Evolutionary conservation across 2,888 invertebrate genomes (phyloP), one percentile per base, ranked within the genome.

Genomic region (Linnaemya tessellans): DNA sequence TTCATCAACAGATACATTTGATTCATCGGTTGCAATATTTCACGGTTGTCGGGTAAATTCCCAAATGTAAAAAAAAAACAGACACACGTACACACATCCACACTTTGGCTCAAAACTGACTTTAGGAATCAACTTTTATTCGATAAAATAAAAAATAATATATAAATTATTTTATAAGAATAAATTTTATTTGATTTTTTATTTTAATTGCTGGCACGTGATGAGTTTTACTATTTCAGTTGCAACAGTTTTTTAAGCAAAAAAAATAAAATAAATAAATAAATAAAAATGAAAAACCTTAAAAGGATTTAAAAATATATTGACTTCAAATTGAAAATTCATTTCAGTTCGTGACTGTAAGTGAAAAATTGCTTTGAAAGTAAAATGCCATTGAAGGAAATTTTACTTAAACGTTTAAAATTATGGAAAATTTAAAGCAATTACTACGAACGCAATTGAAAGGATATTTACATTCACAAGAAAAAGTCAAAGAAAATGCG

Each of bases 181-280:
- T 20, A 68, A 81, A 74, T 51, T 60, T 20, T 22, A 70, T 75
- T 70, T 64, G 38, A 2, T 62, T 75, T 81, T 56, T 64, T 58
- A 41, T 65, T 58, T 82, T 77, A 82, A 77, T 82, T 82, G 77
- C 56, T 71, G 64, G 15, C 77, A 77, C 70, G 70, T 71, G 56
- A 58, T 46, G 65, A 64, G 62, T 56, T 41, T 56, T 58, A n/a
- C 22, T 51, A 20, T 80, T 77, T 22, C 8, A 41, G 25, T 43
- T 43, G 4, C n/a, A 46, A 30, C n/a, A 18, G 11, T 30, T 68
- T 54, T 41, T 35, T 9, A 56, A 70, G 35, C 4, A 35, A 18
- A 25, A 58, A 38, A 49, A 35, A n/a, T n/a, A n/a, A 25, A 46
- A 71, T 0, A 30, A 41, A 41, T 9, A 30, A 71, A 30, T 3